Evolutionary conservation across 1,140 invertebrate genomes (phyloP).

Genomic region (Lamellibrachia luymesi): DNA sequence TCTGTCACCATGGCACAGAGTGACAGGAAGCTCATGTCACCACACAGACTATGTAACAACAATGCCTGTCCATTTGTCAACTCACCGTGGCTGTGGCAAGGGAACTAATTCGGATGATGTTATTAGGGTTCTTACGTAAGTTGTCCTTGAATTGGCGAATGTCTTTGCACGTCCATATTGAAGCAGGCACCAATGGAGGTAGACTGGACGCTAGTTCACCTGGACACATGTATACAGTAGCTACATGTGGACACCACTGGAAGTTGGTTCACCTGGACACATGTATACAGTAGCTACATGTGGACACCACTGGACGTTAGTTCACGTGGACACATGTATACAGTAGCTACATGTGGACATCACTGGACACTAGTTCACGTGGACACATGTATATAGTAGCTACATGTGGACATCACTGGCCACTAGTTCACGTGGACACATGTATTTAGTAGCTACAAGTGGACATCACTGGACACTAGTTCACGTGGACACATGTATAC

Average conservation of each 20-base stretch:
- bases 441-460: no score
- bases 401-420: no score
- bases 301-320: no score
- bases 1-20: neutral
- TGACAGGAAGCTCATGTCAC: slow-evolving; percentile 2
- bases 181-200: slow-evolving; percentile 69
- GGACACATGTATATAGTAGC: no score
- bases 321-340: no score
- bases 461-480: no score
- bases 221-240: neutral
- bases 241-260: neutral
- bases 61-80: neutral
- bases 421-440: no score
- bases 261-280: no score
- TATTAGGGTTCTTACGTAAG: slow-evolving; percentile 47
- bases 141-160: slow-evolving; percentile 82
- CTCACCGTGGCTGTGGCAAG: slow-evolving; percentile 55
- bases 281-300: no score
- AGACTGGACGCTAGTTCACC: neutral
- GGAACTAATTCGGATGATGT: slow-evolving; percentile 60
- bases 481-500: no score
- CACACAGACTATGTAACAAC: neutral
- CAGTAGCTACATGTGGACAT: no score
- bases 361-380: no score
- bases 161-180: slow-evolving; percentile 92